Evolutionary conservation across 2,797 vertebrate genomes (phyloP), one percentile per base, ranked within the genome.

Genomic region (Trachurus trachurus): DNA sequence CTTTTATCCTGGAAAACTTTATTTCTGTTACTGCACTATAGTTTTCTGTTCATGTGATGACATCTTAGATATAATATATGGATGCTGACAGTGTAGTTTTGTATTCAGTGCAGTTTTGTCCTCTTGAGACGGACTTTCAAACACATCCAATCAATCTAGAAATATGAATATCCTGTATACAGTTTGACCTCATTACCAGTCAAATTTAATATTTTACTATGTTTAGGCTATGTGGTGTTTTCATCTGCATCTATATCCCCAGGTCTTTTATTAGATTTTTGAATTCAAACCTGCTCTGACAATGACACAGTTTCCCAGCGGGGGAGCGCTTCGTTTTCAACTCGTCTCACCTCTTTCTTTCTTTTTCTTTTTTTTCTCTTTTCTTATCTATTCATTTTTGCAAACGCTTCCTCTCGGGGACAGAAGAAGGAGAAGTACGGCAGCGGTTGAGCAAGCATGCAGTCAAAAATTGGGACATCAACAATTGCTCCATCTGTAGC

Each of bases 401-500:
- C 66, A 56, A 45, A 34, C 44, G 2, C 10, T 53, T 74, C 50
- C 54, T 74, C 52, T 42, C 1, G 3, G 59, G 70, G 49, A 22
- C 57, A 56, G 22, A 53, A 47, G 47, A 60, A 22, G 54, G 3
- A 26, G 26, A 26, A 69, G 77, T 16, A 17, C 45, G 49, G 66
- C 13, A 6, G 61, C 8, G 11, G 29, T 52, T 47, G 58, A 80
- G 52, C 34, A 10, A 65, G 64, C 42, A 44, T 50, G 31, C 45
- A 17, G 13, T 57, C 19, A 26, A 67, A 15, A 29, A 39, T 15
- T 70, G 59, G 65, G 72, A 42, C 61, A 45, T 56, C 26, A 26
- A 26, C 80, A 70, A 69, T 40, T 74, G 58, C 62, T 80, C 82
- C 86, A 83, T 88, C 79, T 89, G 87, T 34, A 74, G 74, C 68